Conservation (phyloP, 2,113 vertebrate species). For the Paedocypris sp. region DNA sequence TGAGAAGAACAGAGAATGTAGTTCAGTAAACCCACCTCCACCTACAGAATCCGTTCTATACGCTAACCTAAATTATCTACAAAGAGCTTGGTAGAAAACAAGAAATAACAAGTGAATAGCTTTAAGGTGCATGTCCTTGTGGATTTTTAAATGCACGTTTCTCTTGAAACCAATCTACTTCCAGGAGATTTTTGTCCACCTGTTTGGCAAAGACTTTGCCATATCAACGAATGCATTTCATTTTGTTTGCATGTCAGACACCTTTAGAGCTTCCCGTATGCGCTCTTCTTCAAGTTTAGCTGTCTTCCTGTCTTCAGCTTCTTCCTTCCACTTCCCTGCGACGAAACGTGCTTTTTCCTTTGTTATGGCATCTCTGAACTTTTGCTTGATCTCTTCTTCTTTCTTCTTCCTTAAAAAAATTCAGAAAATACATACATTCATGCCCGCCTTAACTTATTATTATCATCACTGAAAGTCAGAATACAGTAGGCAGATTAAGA, state of each 20-base stretch:
- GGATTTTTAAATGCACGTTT: too few relatives aligned
- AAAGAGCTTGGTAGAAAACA: not conserved
- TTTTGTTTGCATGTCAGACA: slow-evolving; percentile 28
- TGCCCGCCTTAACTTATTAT: too few relatives aligned
- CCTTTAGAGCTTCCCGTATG: slow-evolving; percentile 68
- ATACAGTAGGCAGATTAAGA: too few relatives aligned
- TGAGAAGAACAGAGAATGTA: not conserved
- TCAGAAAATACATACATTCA: too few relatives aligned
- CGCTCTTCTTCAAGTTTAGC: slow-evolving; percentile 67
- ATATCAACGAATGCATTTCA: not conserved
- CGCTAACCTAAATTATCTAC: slow-evolving; percentile 1
- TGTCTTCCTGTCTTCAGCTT: slow-evolving; percentile 69
- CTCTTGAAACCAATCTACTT: not conserved
- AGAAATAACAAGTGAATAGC: not conserved
- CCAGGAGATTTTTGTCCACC: slow-evolving; percentile 2
- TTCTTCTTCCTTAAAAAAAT: slow-evolving; percentile 59
- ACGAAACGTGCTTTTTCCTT: slow-evolving; percentile 73
- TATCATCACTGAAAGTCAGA: too few relatives aligned
- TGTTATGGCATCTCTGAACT: slow-evolving; percentile 70
- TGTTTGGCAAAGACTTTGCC: not conserved
- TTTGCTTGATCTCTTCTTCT: slow-evolving; percentile 70
- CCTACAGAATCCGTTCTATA: not conserved
- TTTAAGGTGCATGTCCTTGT: not conserved
- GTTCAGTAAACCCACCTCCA: not conserved
- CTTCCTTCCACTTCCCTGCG: slow-evolving; percentile 73